Percentiles rank a stretch among this genome's conserved stretches.
Conservation (phyloP, 2,797 vertebrate genomes). For the Sebastes nivosus region DNA sequence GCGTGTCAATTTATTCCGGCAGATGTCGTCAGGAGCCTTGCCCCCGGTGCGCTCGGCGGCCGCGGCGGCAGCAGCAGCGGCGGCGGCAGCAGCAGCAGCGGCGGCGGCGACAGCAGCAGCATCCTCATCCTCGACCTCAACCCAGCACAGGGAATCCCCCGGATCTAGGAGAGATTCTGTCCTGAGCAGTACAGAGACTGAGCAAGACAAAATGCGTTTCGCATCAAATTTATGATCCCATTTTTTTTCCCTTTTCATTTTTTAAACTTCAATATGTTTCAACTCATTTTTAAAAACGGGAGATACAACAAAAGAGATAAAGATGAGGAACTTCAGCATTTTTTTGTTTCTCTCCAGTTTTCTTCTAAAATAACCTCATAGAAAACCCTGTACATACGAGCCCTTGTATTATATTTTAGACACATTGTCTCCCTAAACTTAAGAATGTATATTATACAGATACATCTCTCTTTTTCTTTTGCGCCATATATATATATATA, state of each 20-base stretch:
- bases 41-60: constrained; percentile 85
- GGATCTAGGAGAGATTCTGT: constrained; percentile 89
- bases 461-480: constrained; percentile 72
- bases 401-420: constrained; percentile 94
- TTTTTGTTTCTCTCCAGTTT: constrained; percentile 77
- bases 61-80: constrained; percentile 77
- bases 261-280: constrained; percentile 74
- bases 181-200: constrained; percentile 93
- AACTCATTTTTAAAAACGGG: constrained; percentile 83
- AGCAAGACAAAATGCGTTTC: constrained; percentile 97
- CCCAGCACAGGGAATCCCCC: constrained; percentile 88
- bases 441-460: constrained; percentile 92
- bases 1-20: constrained; percentile 92
- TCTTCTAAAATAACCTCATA: constrained; percentile 88
- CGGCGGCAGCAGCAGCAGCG: constrained; percentile 68
- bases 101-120: constrained; percentile 64
- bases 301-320: constrained; percentile 81
- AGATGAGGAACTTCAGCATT: constrained; percentile 80
- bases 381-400: constrained; percentile 89
- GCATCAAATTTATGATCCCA: constrained; percentile 98
- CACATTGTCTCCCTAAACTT: constrained; percentile 88
- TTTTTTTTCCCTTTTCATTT: constrained; percentile 68
- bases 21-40: constrained; percentile 97
- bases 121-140: constrained; percentile 77
- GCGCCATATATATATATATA: constrained; percentile 57